A percentile compares a stretch with the other conserved stretches of the same genome.
Evolutionary conservation across 2,888 invertebrate species (phyloP).

Genomic region (Norana najaformis): DNA sequence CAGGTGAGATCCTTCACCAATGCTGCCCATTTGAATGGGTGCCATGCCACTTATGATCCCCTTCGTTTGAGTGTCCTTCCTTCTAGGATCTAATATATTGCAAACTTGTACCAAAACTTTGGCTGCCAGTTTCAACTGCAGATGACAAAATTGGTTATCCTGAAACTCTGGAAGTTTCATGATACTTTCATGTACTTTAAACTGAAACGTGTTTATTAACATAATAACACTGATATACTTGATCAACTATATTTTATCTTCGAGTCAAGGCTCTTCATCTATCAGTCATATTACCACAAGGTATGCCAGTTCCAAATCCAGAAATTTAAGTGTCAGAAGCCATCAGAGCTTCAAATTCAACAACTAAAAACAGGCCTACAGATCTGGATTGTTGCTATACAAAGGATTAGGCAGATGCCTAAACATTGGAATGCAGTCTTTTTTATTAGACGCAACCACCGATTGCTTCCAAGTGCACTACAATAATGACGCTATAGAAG

Average conservation of each 20-base stretch:
- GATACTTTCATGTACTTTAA: background rate
- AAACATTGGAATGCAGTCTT: no score
- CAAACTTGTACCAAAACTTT: background rate
- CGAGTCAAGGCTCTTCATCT: background rate
- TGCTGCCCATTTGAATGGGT: no score
- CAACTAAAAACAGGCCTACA: background rate
- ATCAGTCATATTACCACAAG: no score
- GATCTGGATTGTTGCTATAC: no score
- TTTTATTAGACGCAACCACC: no score
- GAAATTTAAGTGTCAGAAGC: background rate
- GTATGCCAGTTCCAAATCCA: background rate
- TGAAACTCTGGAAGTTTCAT: background rate
- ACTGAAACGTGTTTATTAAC: background rate
- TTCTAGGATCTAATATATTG: background rate
- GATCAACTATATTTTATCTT: background rate
- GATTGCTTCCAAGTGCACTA: no score
- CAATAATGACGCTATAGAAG: no score
- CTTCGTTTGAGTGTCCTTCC: no score
- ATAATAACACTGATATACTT: background rate
- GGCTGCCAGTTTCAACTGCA: background rate
- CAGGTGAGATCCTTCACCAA: no score
- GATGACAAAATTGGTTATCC: background rate
- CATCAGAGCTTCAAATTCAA: background rate
- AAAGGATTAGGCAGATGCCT: no score
- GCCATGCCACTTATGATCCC: no score